Conservation (phyloP, 2,888 invertebrate genomes). For the Brenthis ino region DNA sequence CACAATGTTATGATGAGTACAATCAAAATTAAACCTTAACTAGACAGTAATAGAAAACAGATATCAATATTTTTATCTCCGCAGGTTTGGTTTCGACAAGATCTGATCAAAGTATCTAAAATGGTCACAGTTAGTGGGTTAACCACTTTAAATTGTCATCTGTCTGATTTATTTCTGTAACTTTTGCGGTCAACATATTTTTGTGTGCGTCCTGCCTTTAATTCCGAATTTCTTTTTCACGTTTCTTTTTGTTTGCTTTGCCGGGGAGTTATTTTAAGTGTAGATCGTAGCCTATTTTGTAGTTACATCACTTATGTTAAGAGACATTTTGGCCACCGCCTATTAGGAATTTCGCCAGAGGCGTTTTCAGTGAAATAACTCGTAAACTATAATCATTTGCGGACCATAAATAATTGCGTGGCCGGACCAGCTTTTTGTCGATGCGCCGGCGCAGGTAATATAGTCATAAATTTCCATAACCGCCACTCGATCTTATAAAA, state of each 20-base stretch:
- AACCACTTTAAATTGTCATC: conserved; percentile 84
- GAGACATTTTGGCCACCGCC: conserved; percentile 30
- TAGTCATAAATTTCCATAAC: conserved; percentile 83
- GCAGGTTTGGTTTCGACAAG: conserved; percentile 73
- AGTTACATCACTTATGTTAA: conserved; percentile 8
- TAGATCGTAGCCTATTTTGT: conserved; percentile 6
- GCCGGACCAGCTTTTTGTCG: conserved; percentile 76
- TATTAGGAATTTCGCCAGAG: conserved; percentile 52
- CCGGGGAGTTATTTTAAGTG: conserved; percentile 15
- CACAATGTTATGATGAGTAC: conserved; percentile 55
- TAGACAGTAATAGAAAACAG: conserved; percentile 43
- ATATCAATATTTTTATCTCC: conserved; percentile 39
- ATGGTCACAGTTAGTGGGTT: conserved; percentile 83
- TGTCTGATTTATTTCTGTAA: conserved; percentile 82
- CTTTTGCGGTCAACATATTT: conserved; percentile 78
- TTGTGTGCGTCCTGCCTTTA: conserved; percentile 60
- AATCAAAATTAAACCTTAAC: conserved; percentile 58
- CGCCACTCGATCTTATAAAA: conserved; percentile 82
- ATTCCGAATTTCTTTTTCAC: conserved; percentile 39
- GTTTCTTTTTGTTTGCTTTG: conserved; percentile 28
- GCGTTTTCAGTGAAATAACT: conserved; percentile 69
- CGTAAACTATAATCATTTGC: conserved; percentile 81
- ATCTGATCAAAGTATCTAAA: conserved; percentile 82
- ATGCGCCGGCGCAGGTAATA: conserved; percentile 81
- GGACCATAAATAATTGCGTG: conserved; percentile 79